phyloP scores from a whole-genome alignment of 2,888 invertebrate species.

The Torymus auratus region DNA sequence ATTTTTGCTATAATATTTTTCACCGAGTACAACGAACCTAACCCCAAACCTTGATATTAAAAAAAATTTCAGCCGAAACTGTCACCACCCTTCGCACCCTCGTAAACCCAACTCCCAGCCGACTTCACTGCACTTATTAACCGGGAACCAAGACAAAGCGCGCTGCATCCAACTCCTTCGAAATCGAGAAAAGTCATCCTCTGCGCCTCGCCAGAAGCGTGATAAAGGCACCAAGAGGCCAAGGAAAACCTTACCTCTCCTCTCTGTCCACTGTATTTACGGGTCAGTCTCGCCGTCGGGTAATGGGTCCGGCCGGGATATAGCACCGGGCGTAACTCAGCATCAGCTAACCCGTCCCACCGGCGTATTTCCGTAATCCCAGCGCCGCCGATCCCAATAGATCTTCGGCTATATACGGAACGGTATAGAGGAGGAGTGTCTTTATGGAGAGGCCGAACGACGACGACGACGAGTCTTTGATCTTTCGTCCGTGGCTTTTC shows the following conservation, averaged over 20 bases:
- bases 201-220: background rate
- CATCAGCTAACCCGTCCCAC: slow-evolving; percentile 66
- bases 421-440: no score
- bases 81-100: no score
- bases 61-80: no score
- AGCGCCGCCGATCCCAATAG: slow-evolving; percentile 62
- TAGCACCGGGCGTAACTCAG: slow-evolving; percentile 75
- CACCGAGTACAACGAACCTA: no score
- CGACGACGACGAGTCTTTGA: background rate
- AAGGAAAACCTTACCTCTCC: background rate
- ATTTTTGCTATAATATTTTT: no score
- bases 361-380: slow-evolving; percentile 72
- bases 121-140: no score
- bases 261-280: slow-evolving; percentile 63
- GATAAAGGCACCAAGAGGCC: background rate
- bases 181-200: background rate
- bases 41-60: no score
- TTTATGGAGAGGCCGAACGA: no score
- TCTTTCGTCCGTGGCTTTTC: background rate
- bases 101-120: no score
- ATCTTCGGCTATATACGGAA: slow-evolving; percentile 58
- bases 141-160: no score
- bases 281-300: slow-evolving; percentile 62
- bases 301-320: slow-evolving; percentile 73
- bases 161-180: background rate